Evolutionary conservation across 2,113 vertebrate species (phyloP).

Genomic region (Poeciliopsis retropinna): DNA sequence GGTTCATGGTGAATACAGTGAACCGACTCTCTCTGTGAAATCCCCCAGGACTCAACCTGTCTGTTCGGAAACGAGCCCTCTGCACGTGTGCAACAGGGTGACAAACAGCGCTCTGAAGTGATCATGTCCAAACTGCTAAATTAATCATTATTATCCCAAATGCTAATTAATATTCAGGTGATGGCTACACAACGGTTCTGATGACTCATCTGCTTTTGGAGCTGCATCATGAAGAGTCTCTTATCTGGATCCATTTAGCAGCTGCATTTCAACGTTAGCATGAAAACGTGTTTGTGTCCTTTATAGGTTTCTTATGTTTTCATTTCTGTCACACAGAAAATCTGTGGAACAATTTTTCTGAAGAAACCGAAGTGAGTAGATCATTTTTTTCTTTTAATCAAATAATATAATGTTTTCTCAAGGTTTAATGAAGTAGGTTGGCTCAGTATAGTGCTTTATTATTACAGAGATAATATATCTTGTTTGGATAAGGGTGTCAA

Average conservation of each 20-base stretch:
- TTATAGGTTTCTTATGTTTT: background rate
- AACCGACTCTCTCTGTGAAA: conserved; percentile 38
- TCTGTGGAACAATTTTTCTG: too few relatives aligned
- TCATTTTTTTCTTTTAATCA: too few relatives aligned
- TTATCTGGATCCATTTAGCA: conserved; percentile 4
- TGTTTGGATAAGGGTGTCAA: too few relatives aligned
- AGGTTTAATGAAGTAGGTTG: too few relatives aligned
- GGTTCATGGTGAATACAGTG: conserved; percentile 49
- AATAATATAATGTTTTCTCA: too few relatives aligned
- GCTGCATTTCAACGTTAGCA: background rate
- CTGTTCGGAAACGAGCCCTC: background rate
- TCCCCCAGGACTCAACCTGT: conserved; percentile 2
- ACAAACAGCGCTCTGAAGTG: background rate
- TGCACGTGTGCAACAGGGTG: conserved; percentile 11
- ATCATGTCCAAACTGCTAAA: background rate
- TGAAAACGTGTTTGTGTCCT: background rate
- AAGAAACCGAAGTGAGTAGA: too few relatives aligned
- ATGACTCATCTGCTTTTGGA: background rate
- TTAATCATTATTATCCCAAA: background rate
- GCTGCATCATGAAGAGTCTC: background rate
- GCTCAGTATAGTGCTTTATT: too few relatives aligned
- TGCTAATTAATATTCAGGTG: background rate
- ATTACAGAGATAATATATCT: too few relatives aligned
- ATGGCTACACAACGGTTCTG: background rate
- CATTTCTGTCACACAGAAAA: background rate